Base-by-base conservation (phyloP, 1,140 invertebrate genomes). In the Bombus breviceps region DNA sequence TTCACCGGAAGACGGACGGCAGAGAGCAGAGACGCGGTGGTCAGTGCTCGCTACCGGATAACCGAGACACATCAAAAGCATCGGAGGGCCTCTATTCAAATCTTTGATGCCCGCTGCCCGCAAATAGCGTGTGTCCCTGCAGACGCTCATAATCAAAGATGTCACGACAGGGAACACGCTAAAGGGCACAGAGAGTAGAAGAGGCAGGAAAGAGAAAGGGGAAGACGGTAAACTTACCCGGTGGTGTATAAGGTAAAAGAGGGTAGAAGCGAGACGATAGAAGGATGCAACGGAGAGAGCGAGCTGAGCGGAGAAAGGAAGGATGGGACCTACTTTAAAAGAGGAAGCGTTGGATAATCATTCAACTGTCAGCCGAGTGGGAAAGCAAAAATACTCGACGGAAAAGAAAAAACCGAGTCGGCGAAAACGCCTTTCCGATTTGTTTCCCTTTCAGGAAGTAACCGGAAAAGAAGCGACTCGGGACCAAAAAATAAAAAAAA, bases 131-230 rank as follows among this genome's bases (percentile, higher is more conserved):
- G 77, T 47, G 86, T 64, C 87, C 79, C 85, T 68, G 57, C 79
- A 83, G 86, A 92, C 79, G 86, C 89, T 82, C 88, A 88, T 93
- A 92, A 92, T 92, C 91, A 93, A 93, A 93, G 92, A 92, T 93
- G 89, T 90, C 87, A 83, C 66, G 75, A 72, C 39, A 43, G 76
- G 83, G 75, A 39, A 69, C 75, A 64, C 78, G 88, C 64, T 76
- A 68, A 62, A 73, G 86, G 79, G 41, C 71, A 85, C 12, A 34
- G 81, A 79, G 69, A 37, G 59, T 53, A 53, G 47, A 53, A 53
- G 83, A 69, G 75, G 68, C 74, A 76, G 72, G 74, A 83, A 34
- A 72, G 76, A 86, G 43, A 68, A 78, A 85, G 39, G 59, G 74
- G 71, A 74, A 77, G 87, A 66, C 37, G 82, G 82, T 88, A 76